A percentile compares a stretch with the other conserved stretches of the same genome.
Conservation (phyloP, 2,797 vertebrate genomes). For the Cirrhinus molitorella region DNA sequence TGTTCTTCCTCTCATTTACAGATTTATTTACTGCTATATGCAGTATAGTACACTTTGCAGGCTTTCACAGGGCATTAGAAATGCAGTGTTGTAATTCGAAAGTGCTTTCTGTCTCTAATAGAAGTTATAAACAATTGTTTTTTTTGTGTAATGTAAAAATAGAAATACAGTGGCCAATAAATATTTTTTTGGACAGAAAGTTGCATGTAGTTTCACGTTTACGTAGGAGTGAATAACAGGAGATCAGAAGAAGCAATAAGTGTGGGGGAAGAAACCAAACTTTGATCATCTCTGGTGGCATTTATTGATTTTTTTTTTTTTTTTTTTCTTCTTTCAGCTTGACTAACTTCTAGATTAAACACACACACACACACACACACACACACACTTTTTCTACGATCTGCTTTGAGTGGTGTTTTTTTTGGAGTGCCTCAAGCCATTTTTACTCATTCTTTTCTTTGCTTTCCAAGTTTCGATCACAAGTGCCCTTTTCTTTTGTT, state of each 20-base stretch:
- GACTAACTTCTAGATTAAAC: slow-evolving; percentile 60
- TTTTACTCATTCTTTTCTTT: slow-evolving; percentile 69
- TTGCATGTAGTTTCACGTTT: not conserved
- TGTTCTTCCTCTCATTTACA: slow-evolving; percentile 41
- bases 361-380: no score
- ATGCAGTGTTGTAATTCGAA: not conserved
- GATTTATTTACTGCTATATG: slow-evolving; percentile 39
- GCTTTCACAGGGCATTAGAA: not conserved
- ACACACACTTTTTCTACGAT: no score
- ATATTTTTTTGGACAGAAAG: slow-evolving; percentile 11
- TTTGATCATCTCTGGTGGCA: slow-evolving; percentile 56
- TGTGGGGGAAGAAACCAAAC: slow-evolving; percentile 47
- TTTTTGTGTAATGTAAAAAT: not conserved
- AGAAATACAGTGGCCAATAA: not conserved
- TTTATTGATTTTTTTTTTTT: slow-evolving; percentile 41
- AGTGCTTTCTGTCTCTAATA: not conserved
- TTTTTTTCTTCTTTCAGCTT: slow-evolving; percentile 48
- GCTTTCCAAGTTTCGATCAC: slow-evolving; percentile 69
- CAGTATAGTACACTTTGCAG: slow-evolving; percentile 9
- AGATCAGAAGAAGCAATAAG: slow-evolving; percentile 52
- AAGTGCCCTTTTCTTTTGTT: slow-evolving; percentile 75
- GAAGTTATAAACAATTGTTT: not conserved
- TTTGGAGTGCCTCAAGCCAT: slow-evolving; percentile 67
- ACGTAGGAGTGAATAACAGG: slow-evolving; percentile 49
- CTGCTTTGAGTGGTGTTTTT: slow-evolving; percentile 61